phyloP scores from a whole-genome alignment of 92 coral and sea anemone species.

The Zoanthus sansibaricus region DNA sequence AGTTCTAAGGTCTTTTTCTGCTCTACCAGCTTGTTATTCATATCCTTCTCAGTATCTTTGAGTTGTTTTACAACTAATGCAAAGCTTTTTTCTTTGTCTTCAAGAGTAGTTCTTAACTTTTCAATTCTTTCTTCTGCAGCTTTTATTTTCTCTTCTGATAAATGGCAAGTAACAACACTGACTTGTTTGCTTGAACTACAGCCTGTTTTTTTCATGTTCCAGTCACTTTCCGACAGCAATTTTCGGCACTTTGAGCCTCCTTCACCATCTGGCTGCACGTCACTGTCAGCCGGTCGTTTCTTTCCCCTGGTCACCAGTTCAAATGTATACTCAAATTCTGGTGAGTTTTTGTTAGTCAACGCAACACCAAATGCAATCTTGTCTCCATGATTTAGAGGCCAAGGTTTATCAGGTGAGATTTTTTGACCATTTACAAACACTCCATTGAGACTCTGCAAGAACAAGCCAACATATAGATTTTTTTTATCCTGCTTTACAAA shows the following conservation, averaged over 20 bases:
- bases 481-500: too few relatives aligned
- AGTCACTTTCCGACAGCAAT: conserved; percentile 76
- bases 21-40: conserved; percentile 74
- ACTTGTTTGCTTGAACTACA: conserved; percentile 59
- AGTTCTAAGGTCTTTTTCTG: conserved; percentile 84
- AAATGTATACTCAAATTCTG: conserved; percentile 95
- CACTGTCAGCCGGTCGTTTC: conserved; percentile 75
- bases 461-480: background rate
- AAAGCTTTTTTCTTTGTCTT: conserved; percentile 83
- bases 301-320: conserved; percentile 73
- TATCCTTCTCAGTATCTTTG: conserved; percentile 75
- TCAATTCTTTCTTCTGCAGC: conserved; percentile 86
- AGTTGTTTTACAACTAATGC: conserved; percentile 71
- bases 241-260: conserved; percentile 73
- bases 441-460: conserved; percentile 93
- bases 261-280: conserved; percentile 57
- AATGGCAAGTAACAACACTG: conserved; percentile 40
- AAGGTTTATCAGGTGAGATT: conserved; percentile 64
- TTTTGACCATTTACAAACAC: conserved; percentile 86
- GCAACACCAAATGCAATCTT: conserved; percentile 93
- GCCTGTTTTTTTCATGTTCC: conserved; percentile 47
- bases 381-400: conserved; percentile 80
- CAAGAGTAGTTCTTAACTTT: conserved; percentile 69
- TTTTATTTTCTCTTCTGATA: conserved; percentile 65
- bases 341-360: conserved; percentile 74